Percentiles rank a stretch among this genome's conserved stretches.
Evolutionary conservation across 2,888 invertebrate species (phyloP).

Genomic region (Drosophila nigricruria): DNA sequence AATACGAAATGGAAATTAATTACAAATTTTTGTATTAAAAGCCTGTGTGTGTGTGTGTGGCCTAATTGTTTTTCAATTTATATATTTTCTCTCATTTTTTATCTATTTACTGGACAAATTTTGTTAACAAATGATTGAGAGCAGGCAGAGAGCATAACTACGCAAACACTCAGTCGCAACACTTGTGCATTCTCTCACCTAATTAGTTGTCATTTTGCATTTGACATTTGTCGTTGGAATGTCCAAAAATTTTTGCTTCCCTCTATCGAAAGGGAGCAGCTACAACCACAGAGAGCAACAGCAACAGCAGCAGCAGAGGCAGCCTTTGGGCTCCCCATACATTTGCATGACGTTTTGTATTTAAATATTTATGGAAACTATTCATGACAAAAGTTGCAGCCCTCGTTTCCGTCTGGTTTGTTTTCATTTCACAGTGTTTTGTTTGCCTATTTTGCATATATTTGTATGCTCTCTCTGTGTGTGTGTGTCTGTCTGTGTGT

Average conservation of each 20-base stretch:
- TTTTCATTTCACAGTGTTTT: constrained; percentile 40
- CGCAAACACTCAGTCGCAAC: neutral
- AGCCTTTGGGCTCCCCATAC: constrained; percentile 11
- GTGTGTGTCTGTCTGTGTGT: neutral
- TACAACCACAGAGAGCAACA: neutral
- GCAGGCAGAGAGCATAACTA: neutral
- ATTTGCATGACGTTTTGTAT: constrained; percentile 39
- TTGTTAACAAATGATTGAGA: constrained; percentile 16
- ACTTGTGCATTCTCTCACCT: constrained; percentile 12
- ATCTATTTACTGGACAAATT: neutral
- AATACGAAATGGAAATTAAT: neutral
- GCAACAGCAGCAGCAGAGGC: neutral
- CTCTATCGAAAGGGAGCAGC: neutral
- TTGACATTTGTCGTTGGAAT: constrained; percentile 26
- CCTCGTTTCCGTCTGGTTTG: constrained; percentile 61
- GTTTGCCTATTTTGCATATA: constrained; percentile 62
- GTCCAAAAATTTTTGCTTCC: constrained; percentile 21
- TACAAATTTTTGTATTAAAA: neutral
- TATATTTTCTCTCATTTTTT: neutral
- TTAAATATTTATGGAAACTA: constrained; percentile 69
- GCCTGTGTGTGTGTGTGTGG: neutral
- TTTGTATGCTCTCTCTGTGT: constrained; percentile 6
- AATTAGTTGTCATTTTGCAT: constrained; percentile 56
- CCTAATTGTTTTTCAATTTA: neutral
- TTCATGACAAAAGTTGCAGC: constrained; percentile 69